Conservation (phyloP, 1,140 invertebrate species). For the Artemia franciscana region DNA sequence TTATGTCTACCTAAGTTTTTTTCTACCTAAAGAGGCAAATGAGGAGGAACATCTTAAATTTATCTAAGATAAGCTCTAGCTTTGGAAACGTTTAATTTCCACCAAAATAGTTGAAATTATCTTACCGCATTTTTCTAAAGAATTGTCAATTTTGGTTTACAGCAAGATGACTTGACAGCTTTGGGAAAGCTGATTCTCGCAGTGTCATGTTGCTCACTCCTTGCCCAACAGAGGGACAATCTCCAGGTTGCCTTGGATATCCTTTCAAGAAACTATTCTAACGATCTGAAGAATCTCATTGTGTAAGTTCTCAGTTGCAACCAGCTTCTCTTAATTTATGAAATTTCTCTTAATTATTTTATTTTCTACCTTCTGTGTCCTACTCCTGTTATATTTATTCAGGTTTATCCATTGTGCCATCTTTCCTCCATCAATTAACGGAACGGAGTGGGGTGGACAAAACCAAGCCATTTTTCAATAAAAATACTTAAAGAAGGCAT, state of each 20-base stretch:
- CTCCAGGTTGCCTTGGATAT: constrained; percentile 67
- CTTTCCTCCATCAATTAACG: too few relatives aligned
- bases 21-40: too few relatives aligned
- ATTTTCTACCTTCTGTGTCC: constrained; percentile 3
- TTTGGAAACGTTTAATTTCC: too few relatives aligned
- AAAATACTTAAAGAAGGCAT: too few relatives aligned
- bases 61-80: too few relatives aligned
- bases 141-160: constrained; percentile 10
- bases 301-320: constrained; percentile 37
- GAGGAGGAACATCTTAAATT: too few relatives aligned
- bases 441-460: too few relatives aligned
- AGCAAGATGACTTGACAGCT: constrained; percentile 74
- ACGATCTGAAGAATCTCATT: constrained; percentile 79
- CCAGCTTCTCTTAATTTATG: constrained; percentile 5
- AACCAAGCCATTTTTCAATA: too few relatives aligned
- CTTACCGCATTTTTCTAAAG: too few relatives aligned
- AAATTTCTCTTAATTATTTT: neutral
- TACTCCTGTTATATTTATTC: constrained; percentile 9
- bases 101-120: too few relatives aligned
- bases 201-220: constrained; percentile 65
- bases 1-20: too few relatives aligned
- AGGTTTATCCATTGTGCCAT: too few relatives aligned
- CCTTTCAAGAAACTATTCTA: constrained; percentile 64
- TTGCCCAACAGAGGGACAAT: constrained; percentile 61
- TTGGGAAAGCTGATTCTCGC: constrained; percentile 76